Conservation (phyloP, 2,888 invertebrate genomes). For the Diarsia rubi region DNA sequence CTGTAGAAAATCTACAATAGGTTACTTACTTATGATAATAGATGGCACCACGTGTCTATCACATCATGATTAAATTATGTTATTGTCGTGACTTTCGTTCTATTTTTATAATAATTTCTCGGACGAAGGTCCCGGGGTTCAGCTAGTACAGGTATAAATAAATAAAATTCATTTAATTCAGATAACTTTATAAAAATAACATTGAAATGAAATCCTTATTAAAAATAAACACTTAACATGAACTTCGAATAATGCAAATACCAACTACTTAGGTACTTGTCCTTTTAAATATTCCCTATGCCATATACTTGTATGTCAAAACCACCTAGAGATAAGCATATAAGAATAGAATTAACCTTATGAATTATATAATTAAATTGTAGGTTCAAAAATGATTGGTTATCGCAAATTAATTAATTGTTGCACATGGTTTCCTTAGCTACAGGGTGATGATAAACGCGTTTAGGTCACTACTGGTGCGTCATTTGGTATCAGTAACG, state of each 20-base stretch:
- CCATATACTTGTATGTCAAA: not conserved
- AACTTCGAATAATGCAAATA: not conserved
- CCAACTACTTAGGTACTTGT: not conserved
- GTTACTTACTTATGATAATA: no score
- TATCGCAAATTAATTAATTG: constrained; percentile 14
- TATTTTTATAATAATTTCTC: no score
- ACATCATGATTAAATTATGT: no score
- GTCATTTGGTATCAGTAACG: constrained; percentile 2
- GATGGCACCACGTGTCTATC: no score
- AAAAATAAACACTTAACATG: no score
- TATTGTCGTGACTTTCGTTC: no score
- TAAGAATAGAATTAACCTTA: not conserved
- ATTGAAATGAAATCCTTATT: no score
- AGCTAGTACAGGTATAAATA: no score
- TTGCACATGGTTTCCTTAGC: constrained; percentile 37
- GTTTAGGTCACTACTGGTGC: not conserved
- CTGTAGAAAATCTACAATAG: no score
- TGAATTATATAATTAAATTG: not conserved
- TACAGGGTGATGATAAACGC: constrained; percentile 13
- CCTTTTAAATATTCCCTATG: not conserved
- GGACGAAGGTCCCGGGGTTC: no score
- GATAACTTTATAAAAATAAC: no score
- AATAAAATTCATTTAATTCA: no score
- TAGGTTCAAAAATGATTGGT: not conserved
- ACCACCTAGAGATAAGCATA: not conserved